phyloP scores from a whole-genome alignment of 1,140 invertebrate species.

The Trichonephila clavata region DNA sequence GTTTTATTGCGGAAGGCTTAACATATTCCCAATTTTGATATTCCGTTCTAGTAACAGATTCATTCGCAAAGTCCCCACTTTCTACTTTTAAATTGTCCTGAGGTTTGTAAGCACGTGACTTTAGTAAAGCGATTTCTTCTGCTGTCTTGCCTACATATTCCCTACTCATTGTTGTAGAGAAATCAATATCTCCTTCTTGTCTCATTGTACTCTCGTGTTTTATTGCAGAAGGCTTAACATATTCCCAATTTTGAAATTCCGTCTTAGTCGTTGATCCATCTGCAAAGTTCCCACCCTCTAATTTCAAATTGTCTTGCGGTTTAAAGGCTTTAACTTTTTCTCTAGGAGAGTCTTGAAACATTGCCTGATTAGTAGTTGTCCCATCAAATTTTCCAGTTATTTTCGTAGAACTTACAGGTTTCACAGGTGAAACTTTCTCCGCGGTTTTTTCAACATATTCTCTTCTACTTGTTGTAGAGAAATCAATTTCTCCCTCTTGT shows the following conservation, averaged over 20 bases:
- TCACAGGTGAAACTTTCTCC: too few species aligned
- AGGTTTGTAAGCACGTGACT: slow-evolving; percentile 77
- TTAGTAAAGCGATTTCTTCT: not conserved
- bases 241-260: slow-evolving; percentile 48
- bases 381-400: slow-evolving; percentile 18
- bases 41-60: slow-evolving; percentile 48
- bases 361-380: slow-evolving; percentile 46
- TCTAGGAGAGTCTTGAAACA: too few species aligned
- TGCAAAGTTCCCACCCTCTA: slow-evolving; percentile 27
- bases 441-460: too few species aligned
- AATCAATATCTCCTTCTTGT: slow-evolving; percentile 80
- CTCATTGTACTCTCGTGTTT: slow-evolving; percentile 48
- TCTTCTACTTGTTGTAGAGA: slow-evolving; percentile 80
- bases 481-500: slow-evolving; percentile 80
- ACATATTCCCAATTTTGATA: slow-evolving; percentile 79
- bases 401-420: too few species aligned
- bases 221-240: slow-evolving; percentile 7
- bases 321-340: too few species aligned
- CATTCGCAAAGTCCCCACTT: slow-evolving; percentile 77
- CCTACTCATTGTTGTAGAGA: slow-evolving; percentile 80
- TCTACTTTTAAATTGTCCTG: slow-evolving; percentile 54
- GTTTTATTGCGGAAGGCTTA: slow-evolving; percentile 54
- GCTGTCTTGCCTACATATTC: slow-evolving; percentile 75
- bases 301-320: slow-evolving; percentile 17
- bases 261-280: not conserved